These are phyloP conservation scores for Neoseiulus cucumeris DNA, from an alignment of 1,140 invertebrate genomes.

Conservation along the genomic window DNA sequence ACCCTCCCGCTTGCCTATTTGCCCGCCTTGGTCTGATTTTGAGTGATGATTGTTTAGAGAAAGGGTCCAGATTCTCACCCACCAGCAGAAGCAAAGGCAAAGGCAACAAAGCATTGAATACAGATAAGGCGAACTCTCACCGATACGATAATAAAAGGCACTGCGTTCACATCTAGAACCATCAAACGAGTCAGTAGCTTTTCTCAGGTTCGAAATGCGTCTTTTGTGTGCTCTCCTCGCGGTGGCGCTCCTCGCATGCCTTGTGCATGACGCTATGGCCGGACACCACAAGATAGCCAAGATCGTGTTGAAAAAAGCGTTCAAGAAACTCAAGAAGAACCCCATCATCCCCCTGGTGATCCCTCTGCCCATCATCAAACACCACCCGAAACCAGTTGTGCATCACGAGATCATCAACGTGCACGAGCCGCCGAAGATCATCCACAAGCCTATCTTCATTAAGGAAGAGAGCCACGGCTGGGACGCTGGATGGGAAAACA, in stretches of 20 bases:
- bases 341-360: background rate
- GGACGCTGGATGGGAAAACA: conserved; percentile 5
- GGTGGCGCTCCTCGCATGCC: background rate
- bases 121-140: too few relatives aligned
- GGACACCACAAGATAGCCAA: conserved; percentile 3
- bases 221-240: background rate
- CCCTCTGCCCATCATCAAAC: conserved; percentile 2
- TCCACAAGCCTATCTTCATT: conserved; percentile 2
- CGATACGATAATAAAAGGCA: too few relatives aligned
- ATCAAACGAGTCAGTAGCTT: too few relatives aligned
- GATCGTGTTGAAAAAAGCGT: background rate
- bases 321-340: background rate
- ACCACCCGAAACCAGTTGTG: background rate
- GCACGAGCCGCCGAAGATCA: conserved; percentile 2
- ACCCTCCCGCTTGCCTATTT: too few relatives aligned
- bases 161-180: too few relatives aligned
- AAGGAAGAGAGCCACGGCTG: background rate
- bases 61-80: background rate
- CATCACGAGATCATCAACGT: conserved; percentile 10
- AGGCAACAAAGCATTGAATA: too few relatives aligned
- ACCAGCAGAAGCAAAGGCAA: too few relatives aligned
- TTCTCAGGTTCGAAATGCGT: background rate
- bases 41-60: conserved; percentile 10
- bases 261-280: background rate
- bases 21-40: background rate